Conservation (phyloP, 2,888 invertebrate species). For the Cylindroiulus punctatus region DNA sequence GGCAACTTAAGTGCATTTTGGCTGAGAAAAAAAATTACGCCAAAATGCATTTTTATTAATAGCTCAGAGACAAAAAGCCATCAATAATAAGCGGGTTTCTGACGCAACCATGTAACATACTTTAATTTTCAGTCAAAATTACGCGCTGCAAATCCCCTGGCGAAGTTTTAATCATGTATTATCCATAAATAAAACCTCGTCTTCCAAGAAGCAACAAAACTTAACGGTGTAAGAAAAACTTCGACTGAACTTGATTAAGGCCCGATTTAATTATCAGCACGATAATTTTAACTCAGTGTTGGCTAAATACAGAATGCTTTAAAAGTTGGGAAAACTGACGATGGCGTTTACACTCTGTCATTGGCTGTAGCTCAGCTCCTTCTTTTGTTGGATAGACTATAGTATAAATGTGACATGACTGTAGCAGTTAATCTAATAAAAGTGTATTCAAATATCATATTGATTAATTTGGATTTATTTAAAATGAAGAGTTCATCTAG, state of each 20-base stretch:
- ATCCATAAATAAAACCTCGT: not conserved
- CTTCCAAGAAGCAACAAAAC: not conserved
- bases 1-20: slow-evolving; percentile 13
- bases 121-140: slow-evolving; percentile 40
- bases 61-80: slow-evolving; percentile 45
- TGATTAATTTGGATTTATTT: too few relatives aligned
- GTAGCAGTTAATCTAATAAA: too few relatives aligned
- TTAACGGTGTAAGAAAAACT: not conserved
- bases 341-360: too few relatives aligned
- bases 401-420: too few relatives aligned
- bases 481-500: too few relatives aligned
- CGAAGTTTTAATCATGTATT: slow-evolving; percentile 42
- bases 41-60: slow-evolving; percentile 45
- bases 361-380: too few relatives aligned
- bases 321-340: too few relatives aligned
- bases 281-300: not conserved
- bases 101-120: slow-evolving; percentile 30
- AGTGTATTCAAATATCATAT: too few relatives aligned
- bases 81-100: slow-evolving; percentile 43
- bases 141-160: slow-evolving; percentile 29
- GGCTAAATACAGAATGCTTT: not conserved
- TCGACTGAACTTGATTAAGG: not conserved
- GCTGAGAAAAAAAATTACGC: slow-evolving; percentile 5
- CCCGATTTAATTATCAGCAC: not conserved
- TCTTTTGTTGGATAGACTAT: too few relatives aligned